A percentile compares a stretch with the other conserved stretches of the same genome.
Conservation (phyloP, 2,113 vertebrate species). For the Verasper variegatus region DNA sequence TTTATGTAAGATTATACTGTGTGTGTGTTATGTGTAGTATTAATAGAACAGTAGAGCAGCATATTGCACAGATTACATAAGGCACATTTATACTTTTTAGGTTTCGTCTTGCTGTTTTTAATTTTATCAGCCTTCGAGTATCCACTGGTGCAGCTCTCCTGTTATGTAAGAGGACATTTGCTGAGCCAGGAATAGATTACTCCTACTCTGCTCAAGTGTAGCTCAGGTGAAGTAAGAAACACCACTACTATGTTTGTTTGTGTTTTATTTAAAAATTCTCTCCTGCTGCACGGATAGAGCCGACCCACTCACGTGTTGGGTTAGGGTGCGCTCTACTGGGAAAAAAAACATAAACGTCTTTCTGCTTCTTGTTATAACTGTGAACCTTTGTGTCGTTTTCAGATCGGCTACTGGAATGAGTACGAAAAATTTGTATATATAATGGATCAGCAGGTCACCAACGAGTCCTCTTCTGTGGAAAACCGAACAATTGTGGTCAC, state of each 20-base stretch:
- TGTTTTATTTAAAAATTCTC: too few relatives aligned
- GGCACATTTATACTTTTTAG: background rate
- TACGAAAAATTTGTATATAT: constrained; percentile 96
- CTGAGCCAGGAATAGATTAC: constrained; percentile 73
- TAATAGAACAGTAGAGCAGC: constrained; percentile 47
- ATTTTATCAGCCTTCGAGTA: constrained; percentile 41
- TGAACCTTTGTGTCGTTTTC: constrained; percentile 78
- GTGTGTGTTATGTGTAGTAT: constrained; percentile 25
- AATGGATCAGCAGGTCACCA: constrained; percentile 92
- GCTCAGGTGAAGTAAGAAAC: constrained; percentile 64
- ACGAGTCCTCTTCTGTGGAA: constrained; percentile 95
- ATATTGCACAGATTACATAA: constrained; percentile 34
- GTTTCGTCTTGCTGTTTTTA: constrained; percentile 29
- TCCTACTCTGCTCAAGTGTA: constrained; percentile 67
- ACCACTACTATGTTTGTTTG: constrained; percentile 40
- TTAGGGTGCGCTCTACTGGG: constrained; percentile 29
- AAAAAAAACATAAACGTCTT: background rate
- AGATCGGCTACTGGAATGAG: constrained; percentile 99
- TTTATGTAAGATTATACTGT: constrained; percentile 14
- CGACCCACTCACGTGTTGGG: constrained; percentile 27
- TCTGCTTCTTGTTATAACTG: constrained; percentile 51
- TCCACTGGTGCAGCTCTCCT: constrained; percentile 53
- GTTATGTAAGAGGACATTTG: constrained; percentile 74
- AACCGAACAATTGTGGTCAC: constrained; percentile 99
- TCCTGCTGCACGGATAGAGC: constrained; percentile 30